A percentile compares a stretch with the other conserved stretches of the same genome.
Evolutionary conservation across 2,113 vertebrate species (phyloP).

Genomic region (Ellobius talpinus): DNA sequence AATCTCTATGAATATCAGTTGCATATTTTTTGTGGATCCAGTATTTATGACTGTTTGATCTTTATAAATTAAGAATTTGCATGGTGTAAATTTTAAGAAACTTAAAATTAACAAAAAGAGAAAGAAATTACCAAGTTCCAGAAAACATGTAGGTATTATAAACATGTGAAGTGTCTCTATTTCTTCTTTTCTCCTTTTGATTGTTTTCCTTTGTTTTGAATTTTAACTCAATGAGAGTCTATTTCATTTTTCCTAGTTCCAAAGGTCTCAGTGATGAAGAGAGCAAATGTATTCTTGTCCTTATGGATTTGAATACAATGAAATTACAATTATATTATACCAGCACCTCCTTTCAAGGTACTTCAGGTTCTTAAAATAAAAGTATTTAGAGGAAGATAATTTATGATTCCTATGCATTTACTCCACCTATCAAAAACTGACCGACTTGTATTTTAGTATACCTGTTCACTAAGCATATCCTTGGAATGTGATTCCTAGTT

Average conservation of each 20-base stretch:
- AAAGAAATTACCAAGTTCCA: not conserved
- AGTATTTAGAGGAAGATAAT: not conserved
- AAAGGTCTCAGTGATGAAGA: not conserved
- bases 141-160: not conserved
- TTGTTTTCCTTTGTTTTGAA: not conserved
- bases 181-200: not conserved
- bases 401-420: not conserved
- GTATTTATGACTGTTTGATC: not conserved
- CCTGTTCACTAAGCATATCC: not conserved
- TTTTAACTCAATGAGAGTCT: not conserved
- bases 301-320: not conserved
- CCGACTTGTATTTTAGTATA: not conserved
- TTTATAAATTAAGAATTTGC: not conserved
- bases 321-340: not conserved
- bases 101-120: not conserved
- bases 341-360: not conserved
- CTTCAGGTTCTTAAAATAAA: not conserved
- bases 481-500: not conserved
- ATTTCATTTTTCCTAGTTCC: not conserved
- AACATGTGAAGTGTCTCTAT: not conserved
- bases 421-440: not conserved
- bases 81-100: not conserved
- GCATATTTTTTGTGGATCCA: not conserved
- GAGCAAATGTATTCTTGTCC: fast-evolving
- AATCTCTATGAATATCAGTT: not conserved